Conservation (phyloP, 2,888 invertebrate genomes). For the Drosophila suboccidentalis region DNA sequence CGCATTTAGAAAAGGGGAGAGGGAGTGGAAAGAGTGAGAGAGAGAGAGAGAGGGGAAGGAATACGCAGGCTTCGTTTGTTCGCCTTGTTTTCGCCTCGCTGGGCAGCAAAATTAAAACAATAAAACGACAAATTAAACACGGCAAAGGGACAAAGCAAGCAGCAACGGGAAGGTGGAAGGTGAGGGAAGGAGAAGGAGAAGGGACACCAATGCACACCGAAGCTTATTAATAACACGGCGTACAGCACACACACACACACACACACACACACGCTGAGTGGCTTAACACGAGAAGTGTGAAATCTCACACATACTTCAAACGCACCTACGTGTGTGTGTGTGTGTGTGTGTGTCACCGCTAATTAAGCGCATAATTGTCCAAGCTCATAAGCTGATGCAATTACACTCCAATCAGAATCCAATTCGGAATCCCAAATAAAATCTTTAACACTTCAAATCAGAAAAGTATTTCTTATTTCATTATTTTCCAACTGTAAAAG, state of each 20-base stretch:
- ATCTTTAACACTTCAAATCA: background rate
- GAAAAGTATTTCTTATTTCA: too few species aligned
- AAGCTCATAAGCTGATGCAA: slow-evolving; percentile 15
- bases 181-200: background rate
- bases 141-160: background rate
- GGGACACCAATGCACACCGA: slow-evolving; percentile 24
- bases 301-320: slow-evolving; percentile 62
- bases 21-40: background rate
- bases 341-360: slow-evolving; percentile 31
- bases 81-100: slow-evolving; percentile 51
- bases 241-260: slow-evolving; percentile 29
- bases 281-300: slow-evolving; percentile 61
- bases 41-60: background rate
- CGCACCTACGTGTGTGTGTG: slow-evolving; percentile 3
- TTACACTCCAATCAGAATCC: slow-evolving; percentile 30
- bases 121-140: slow-evolving; percentile 76
- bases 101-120: slow-evolving; percentile 74
- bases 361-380: slow-evolving; percentile 68
- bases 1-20: background rate
- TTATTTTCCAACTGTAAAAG: too few species aligned
- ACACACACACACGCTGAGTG: slow-evolving; percentile 20
- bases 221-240: slow-evolving; percentile 76
- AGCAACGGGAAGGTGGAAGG: background rate
- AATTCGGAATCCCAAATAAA: background rate
- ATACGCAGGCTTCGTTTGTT: slow-evolving; percentile 32